phyloP scores from a whole-genome alignment of 2,888 invertebrate species.

The Spatulosminthurus flaviceps region DNA sequence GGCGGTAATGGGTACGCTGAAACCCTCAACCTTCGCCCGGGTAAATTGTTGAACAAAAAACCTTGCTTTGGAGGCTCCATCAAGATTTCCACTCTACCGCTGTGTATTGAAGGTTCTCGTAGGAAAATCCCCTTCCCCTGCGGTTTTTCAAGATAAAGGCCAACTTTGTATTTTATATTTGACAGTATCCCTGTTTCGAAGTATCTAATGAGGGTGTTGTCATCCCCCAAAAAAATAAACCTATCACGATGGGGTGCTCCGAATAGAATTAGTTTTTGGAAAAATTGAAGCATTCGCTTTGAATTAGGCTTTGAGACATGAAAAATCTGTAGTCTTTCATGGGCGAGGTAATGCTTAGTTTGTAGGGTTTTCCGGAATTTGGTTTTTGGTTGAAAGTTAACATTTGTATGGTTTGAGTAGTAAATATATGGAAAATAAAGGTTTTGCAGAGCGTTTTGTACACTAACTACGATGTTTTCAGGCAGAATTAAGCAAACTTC shows the following conservation, averaged over 20 bases:
- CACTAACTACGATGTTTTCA: no score
- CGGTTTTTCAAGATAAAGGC: background rate
- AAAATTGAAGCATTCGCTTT: background rate
- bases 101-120: background rate
- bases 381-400: no score
- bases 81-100: background rate
- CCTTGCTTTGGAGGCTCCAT: no score
- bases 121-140: no score
- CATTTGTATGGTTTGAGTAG: no score
- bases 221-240: background rate
- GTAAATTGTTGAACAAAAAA: background rate
- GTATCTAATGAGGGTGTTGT: background rate
- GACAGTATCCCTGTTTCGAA: background rate
- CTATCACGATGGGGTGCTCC: conserved; percentile 28
- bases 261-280: background rate
- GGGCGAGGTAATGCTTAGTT: conserved; percentile 6
- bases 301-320: background rate
- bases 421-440: no score
- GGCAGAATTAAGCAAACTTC: no score
- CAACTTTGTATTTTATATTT: background rate
- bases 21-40: conserved; percentile 3
- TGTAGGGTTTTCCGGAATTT: no score
- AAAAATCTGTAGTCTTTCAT: background rate
- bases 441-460: no score
- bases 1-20: background rate